A percentile compares a stretch with the other conserved stretches of the same genome.
Conservation (phyloP, 1,140 invertebrate species). For the Drosophila suzukii region DNA sequence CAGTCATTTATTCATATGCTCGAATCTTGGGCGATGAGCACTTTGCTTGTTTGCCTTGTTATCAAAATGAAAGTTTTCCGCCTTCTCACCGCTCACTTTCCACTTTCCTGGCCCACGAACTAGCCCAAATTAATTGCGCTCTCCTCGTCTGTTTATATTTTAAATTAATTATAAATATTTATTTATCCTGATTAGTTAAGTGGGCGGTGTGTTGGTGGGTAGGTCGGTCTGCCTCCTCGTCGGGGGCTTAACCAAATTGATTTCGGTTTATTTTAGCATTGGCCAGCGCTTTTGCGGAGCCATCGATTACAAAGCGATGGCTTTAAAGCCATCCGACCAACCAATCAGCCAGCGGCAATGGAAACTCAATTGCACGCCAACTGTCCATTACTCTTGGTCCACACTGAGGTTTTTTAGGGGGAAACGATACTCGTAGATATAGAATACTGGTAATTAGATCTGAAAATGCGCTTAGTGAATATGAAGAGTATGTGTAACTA, state of each 20-base stretch:
- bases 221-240: neutral
- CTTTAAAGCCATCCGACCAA: slow-evolving; percentile 58
- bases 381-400: slow-evolving; percentile 55
- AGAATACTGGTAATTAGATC: neutral
- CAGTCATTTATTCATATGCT: slow-evolving; percentile 79
- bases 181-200: slow-evolving; percentile 79
- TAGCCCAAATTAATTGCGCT: slow-evolving; percentile 74
- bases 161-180: slow-evolving; percentile 84
- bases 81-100: neutral
- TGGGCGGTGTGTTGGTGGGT: slow-evolving; percentile 11
- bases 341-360: slow-evolving; percentile 33
- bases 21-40: slow-evolving; percentile 46
- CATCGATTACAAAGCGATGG: slow-evolving; percentile 69
- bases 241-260: slow-evolving; percentile 72
- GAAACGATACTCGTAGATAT: neutral
- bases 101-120: neutral
- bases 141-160: slow-evolving; percentile 74
- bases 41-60: slow-evolving; percentile 53
- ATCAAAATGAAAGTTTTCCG: slow-evolving; percentile 56
- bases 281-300: slow-evolving; percentile 42
- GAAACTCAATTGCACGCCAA: slow-evolving; percentile 47
- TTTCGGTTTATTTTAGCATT: slow-evolving; percentile 77
- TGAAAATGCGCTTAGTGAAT: too few species aligned
- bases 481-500: neutral
- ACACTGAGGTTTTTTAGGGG: slow-evolving; percentile 5